These are phyloP conservation scores for Luperina nickerlii DNA, from an alignment of 2,888 invertebrate species.

Conservation along the genomic window DNA sequence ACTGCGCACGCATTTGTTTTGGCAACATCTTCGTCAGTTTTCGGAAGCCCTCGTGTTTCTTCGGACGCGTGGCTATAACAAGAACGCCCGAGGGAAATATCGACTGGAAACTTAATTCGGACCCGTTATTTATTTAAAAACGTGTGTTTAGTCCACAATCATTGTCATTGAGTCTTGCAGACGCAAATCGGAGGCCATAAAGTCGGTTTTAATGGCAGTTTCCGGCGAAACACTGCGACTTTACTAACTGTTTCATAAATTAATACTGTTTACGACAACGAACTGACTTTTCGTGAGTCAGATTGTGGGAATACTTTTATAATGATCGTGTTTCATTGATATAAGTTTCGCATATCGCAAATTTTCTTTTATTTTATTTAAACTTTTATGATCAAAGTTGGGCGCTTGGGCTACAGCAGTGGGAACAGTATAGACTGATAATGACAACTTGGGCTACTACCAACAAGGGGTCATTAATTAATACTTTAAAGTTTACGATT, in stretches of 20 bases:
- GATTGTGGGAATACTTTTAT: conserved; percentile 58
- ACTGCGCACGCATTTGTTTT: conserved; percentile 65
- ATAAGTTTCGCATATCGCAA: conserved; percentile 2
- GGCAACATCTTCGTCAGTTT: conserved; percentile 76
- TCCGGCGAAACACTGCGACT: conserved; percentile 68
- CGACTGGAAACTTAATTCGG: conserved; percentile 68
- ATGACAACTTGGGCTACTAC: too few relatives aligned
- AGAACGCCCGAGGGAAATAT: conserved; percentile 74
- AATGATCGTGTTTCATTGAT: conserved; percentile 33
- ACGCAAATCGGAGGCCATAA: conserved; percentile 75
- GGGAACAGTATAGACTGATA: not conserved
- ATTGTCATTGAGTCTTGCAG: conserved; percentile 72
- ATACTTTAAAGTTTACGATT: conserved; percentile 10
- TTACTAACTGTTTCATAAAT: conserved; percentile 61
- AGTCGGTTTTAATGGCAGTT: conserved; percentile 73
- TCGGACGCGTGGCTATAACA: conserved; percentile 80
- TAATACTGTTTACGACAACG: conserved; percentile 66
- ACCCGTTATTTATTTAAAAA: conserved; percentile 74
- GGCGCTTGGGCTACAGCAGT: not conserved
- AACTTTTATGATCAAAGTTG: conserved; percentile 1
- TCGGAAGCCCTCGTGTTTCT: conserved; percentile 77
- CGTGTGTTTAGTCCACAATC: conserved; percentile 74
- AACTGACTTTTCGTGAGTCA: conserved; percentile 46
- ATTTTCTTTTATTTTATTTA: conserved; percentile 7
- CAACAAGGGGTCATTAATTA: conserved; percentile 3